Conservation (phyloP, 2,113 vertebrate genomes). For the Meles meles region DNA sequence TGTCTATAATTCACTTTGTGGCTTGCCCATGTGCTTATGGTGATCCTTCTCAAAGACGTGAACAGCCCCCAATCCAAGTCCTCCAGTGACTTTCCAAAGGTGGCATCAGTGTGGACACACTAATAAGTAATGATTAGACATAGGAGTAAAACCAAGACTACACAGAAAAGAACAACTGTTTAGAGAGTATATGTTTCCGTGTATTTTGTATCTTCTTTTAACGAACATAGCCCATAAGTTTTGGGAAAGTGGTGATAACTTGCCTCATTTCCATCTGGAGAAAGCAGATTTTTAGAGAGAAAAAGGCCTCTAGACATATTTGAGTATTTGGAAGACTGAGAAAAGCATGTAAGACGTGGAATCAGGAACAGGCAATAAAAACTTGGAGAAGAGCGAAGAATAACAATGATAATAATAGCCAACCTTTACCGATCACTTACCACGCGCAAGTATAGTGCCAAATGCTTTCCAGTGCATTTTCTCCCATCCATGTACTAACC, state of each 20-base stretch:
- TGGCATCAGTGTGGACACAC: not conserved
- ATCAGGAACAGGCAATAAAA: slow-evolving; percentile 45
- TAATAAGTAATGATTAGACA: not conserved
- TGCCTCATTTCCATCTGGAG: slow-evolving; percentile 66
- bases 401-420: not conserved
- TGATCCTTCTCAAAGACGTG: not conserved
- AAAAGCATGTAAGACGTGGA: slow-evolving; percentile 38
- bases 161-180: slow-evolving; percentile 49
- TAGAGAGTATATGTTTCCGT: not conserved
- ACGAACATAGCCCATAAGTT: slow-evolving; percentile 53
- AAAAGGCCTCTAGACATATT: slow-evolving; percentile 45
- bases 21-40: not conserved
- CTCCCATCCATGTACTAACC: no score
- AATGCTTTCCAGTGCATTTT: not conserved
- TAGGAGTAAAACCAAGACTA: not conserved
- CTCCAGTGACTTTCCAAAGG: not conserved
- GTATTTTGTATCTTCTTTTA: slow-evolving; percentile 25
- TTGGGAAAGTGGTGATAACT: slow-evolving; percentile 60
- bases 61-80: not conserved
- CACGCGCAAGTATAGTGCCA: not conserved
- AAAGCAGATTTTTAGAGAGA: slow-evolving; percentile 63
- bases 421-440: not conserved
- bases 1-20: not conserved
- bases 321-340: slow-evolving; percentile 50
- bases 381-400: not conserved